Evolutionary conservation across 2,888 invertebrate genomes (phyloP).

Genomic region (Yponomeuta sedellus): DNA sequence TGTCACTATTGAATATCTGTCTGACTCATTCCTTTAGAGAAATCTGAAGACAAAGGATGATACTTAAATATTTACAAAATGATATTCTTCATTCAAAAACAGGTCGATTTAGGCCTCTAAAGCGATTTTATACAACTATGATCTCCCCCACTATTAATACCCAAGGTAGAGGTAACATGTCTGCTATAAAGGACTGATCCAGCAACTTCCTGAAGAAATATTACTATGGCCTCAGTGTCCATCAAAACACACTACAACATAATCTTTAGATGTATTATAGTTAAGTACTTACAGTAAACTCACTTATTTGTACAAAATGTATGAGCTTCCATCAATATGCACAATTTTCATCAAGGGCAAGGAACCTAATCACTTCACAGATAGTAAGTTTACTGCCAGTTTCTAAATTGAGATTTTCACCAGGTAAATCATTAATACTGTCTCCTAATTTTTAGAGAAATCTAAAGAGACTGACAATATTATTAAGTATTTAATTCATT

Average conservation of each 20-base stretch:
- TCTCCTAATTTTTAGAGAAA: no score
- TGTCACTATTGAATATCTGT: no score
- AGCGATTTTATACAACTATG: neutral
- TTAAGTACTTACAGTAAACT: neutral
- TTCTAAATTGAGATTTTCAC: no score
- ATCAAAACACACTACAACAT: neutral
- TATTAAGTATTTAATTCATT: no score
- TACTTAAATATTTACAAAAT: no score
- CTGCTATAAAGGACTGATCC: conserved; percentile 30
- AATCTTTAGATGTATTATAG: neutral
- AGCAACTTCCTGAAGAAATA: conserved; percentile 39
- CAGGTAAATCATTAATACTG: no score
- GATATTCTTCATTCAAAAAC: no score
- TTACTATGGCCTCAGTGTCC: conserved; percentile 45
- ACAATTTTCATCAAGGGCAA: neutral
- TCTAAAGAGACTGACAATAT: no score
- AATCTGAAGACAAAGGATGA: no score
- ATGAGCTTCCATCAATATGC: neutral
- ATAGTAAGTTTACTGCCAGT: neutral
- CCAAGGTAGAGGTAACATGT: conserved; percentile 5
- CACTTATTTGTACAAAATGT: neutral
- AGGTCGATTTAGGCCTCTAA: neutral
- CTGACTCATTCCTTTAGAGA: no score
- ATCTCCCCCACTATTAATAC: conserved; percentile 4
- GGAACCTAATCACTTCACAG: neutral